A percentile compares a stretch with the other conserved stretches of the same genome.
Conservation (phyloP, 2,888 invertebrate species). For the Erebia epiphron region DNA sequence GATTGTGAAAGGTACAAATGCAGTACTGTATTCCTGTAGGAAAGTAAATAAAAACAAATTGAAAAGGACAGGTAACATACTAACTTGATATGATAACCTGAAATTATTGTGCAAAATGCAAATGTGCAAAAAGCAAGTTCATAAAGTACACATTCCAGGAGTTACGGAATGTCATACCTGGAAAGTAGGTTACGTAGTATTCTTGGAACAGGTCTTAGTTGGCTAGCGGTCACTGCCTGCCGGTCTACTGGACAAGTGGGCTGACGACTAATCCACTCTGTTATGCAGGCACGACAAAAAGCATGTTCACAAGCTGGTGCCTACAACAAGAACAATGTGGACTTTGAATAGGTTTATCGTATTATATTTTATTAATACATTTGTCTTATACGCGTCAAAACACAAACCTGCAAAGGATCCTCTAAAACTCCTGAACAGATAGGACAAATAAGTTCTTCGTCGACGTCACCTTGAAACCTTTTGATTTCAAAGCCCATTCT, state of each 20-base stretch:
- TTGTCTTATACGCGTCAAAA: constrained; percentile 20
- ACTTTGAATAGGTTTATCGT: background rate
- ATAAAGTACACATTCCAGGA: background rate
- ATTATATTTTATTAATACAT: background rate
- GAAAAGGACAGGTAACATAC: no score
- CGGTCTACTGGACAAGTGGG: constrained; percentile 98
- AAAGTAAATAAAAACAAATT: no score
- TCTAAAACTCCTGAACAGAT: constrained; percentile 98
- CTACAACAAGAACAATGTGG: constrained; percentile 69
- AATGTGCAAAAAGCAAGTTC: background rate
- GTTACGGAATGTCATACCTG: constrained; percentile 68
- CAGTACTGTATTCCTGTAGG: no score
- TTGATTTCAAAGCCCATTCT: constrained; percentile 97
- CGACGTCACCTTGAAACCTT: constrained; percentile 97
- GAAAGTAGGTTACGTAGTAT: constrained; percentile 96
- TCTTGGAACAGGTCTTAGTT: constrained; percentile 95
- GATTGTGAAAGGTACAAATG: no score
- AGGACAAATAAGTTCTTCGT: constrained; percentile 97
- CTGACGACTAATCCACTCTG: constrained; percentile 96
- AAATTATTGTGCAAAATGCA: no score
- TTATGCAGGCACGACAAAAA: constrained; percentile 96
- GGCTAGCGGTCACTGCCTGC: constrained; percentile 93
- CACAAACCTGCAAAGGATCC: constrained; percentile 94
- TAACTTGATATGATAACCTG: no score
- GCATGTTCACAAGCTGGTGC: constrained; percentile 98